A percentile compares a stretch with the other conserved stretches of the same genome.
phyloP scores from a whole-genome alignment of 2,888 invertebrate species.

The Drosophila paramelanica region DNA sequence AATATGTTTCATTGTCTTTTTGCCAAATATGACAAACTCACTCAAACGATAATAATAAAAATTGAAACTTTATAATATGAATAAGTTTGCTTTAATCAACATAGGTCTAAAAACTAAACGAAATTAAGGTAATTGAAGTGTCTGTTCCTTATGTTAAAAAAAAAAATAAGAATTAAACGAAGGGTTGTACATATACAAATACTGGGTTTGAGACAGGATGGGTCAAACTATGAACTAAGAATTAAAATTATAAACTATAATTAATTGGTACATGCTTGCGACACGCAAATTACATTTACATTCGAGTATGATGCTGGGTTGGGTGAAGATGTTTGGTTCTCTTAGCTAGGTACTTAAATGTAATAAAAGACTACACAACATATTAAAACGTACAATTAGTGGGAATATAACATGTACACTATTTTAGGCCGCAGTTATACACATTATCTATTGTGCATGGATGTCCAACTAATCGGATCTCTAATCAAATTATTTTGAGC shows the following conservation, averaged over 20 bases:
- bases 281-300: slow-evolving; percentile 47
- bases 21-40: slow-evolving; percentile 5
- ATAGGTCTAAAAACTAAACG: slow-evolving; percentile 27
- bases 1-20: slow-evolving; percentile 18
- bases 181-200: slow-evolving; percentile 26
- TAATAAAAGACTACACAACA: slow-evolving; percentile 38
- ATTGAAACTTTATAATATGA: slow-evolving; percentile 8
- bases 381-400: slow-evolving; percentile 46
- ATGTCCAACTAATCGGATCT: slow-evolving; percentile 17
- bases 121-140: slow-evolving; percentile 33
- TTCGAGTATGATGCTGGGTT: slow-evolving; percentile 29
- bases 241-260: slow-evolving; percentile 21
- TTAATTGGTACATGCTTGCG: slow-evolving; percentile 36
- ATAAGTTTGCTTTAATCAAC: slow-evolving; percentile 43
- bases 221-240: slow-evolving; percentile 1
- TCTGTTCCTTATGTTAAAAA: slow-evolving; percentile 14
- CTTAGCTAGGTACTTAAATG: slow-evolving; percentile 36
- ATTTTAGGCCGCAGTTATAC: slow-evolving; percentile 19
- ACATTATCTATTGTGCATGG: slow-evolving; percentile 24
- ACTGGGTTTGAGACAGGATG: slow-evolving; percentile 41
- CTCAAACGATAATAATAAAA: slow-evolving; percentile 12
- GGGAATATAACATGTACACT: slow-evolving; percentile 47
- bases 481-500: slow-evolving; percentile 39
- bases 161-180: slow-evolving; percentile 1
- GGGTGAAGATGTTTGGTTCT: slow-evolving; percentile 31